Evolutionary conservation across 64 coral and sea anemone species (phyloP).

Genomic region (Porites lutea): DNA sequence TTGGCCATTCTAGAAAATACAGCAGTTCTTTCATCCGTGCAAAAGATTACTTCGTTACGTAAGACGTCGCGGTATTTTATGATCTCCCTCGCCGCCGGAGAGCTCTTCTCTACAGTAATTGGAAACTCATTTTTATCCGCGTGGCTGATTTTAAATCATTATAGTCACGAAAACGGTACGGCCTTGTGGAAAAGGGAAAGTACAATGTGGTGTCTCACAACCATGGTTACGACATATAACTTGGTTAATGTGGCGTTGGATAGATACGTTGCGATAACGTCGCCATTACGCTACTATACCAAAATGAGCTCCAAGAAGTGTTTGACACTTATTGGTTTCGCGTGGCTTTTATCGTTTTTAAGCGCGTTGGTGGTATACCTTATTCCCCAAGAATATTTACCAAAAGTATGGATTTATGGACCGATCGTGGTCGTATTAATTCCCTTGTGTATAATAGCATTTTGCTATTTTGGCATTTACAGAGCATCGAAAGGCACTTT

Average conservation of each 20-base stretch:
- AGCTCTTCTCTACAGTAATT: not conserved
- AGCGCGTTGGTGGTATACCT: not conserved
- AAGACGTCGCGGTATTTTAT: not conserved
- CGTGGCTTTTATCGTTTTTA: not conserved
- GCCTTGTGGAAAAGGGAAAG: not conserved
- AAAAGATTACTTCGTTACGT: not conserved
- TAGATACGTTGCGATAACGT: conserved; percentile 13
- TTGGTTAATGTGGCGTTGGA: conserved; percentile 3
- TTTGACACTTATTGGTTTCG: not conserved
- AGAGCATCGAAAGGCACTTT: not conserved
- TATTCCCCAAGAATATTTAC: not conserved
- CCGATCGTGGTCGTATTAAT: not conserved
- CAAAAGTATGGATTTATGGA: not conserved
- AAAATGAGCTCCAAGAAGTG: not conserved
- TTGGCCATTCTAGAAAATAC: not conserved
- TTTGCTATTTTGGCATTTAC: conserved; percentile 12
- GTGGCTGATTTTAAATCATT: not conserved
- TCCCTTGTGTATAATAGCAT: conserved; percentile 25
- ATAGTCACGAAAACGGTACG: not conserved
- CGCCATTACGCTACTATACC: not conserved
- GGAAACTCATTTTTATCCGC: not conserved
- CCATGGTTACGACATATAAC: not conserved
- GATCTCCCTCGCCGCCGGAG: not conserved
- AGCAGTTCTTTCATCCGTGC: not conserved
- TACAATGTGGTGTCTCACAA: not conserved